phyloP scores from a whole-genome alignment of 2,797 vertebrate species.

The Ptychadena robeensis region DNA sequence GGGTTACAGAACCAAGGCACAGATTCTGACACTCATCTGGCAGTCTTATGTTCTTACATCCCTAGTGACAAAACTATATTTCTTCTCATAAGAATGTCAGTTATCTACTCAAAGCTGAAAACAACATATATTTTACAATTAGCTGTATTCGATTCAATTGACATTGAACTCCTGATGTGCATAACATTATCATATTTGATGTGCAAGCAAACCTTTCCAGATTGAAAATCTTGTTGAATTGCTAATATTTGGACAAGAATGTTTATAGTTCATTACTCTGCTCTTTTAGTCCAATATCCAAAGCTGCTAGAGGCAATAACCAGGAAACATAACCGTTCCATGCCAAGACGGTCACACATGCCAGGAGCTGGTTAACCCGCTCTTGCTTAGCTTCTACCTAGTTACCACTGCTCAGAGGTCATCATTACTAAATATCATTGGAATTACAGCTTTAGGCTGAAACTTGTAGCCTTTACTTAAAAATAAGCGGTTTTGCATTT shows the following conservation, averaged over 20 bases:
- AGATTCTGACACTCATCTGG: not conserved
- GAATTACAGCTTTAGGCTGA: too few relatives aligned
- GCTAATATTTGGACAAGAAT: not conserved
- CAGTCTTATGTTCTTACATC: not conserved
- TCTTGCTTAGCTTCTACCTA: not conserved
- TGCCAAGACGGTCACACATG: not conserved
- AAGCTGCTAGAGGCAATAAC: not conserved
- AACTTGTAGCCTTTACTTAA: too few relatives aligned
- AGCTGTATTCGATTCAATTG: not conserved
- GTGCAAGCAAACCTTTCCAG: not conserved
- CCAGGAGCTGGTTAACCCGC: not conserved
- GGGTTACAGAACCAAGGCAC: not conserved
- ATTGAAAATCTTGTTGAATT: slow-evolving; percentile 7
- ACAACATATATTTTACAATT: not conserved
- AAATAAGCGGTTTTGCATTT: too few relatives aligned
- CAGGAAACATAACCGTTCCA: not conserved
- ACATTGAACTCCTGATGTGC: not conserved
- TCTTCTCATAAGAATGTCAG: not conserved
- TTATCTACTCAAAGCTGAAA: not conserved
- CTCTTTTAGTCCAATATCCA: not conserved
- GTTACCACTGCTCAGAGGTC: not conserved
- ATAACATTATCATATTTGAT: not conserved
- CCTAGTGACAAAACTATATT: not conserved
- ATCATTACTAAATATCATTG: not conserved
- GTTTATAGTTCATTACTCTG: not conserved